These are phyloP conservation scores for Sinosuthora webbiana DNA, from an alignment of 2,113 vertebrate species.

Conservation along the genomic window DNA sequence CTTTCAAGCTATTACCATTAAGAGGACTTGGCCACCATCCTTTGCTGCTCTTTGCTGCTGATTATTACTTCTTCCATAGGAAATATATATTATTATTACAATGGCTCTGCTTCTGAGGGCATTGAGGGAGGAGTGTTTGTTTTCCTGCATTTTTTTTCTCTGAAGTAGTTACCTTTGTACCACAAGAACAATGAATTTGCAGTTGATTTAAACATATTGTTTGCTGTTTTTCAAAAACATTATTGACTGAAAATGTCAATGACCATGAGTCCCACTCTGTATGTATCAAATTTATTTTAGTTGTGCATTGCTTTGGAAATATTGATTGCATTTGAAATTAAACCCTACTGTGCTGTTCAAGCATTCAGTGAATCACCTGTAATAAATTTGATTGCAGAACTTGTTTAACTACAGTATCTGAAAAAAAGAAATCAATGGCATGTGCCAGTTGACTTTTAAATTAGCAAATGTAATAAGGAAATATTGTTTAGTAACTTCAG, in stretches of 20 bases:
- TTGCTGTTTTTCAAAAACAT: slow-evolving; percentile 52
- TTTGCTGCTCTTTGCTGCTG: background rate
- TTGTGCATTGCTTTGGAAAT: slow-evolving; percentile 61
- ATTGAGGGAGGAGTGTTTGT: background rate
- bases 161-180: slow-evolving; percentile 17
- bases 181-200: slow-evolving; percentile 56
- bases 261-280: background rate
- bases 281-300: slow-evolving; percentile 50
- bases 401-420: slow-evolving; percentile 54
- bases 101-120: background rate
- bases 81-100: background rate
- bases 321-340: slow-evolving; percentile 71
- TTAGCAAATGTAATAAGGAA: background rate
- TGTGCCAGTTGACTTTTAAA: slow-evolving; percentile 61
- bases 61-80: background rate
- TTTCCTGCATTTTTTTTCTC: background rate
- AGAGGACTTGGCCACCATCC: background rate
- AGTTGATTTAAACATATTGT: slow-evolving; percentile 45
- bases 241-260: slow-evolving; percentile 63
- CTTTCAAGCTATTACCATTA: background rate
- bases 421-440: slow-evolving; percentile 59
- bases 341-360: slow-evolving; percentile 41
- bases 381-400: slow-evolving; percentile 66
- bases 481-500: background rate
- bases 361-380: slow-evolving; percentile 36